Conservation (phyloP, 2,888 invertebrate species). For the Drosophila basisetae region DNA sequence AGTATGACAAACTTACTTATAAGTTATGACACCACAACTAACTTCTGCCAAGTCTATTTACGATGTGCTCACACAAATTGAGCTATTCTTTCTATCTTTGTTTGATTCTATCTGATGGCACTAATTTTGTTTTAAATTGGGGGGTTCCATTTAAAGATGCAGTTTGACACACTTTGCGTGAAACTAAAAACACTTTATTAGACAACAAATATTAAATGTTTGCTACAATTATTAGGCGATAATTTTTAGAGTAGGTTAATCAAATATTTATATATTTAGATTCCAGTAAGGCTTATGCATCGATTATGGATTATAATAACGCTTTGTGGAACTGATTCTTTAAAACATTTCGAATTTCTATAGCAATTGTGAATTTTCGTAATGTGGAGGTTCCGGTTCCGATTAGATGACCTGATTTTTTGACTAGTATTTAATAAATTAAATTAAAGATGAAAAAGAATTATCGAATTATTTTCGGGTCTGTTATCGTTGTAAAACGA, state of each 20-base stretch:
- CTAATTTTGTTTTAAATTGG: neutral
- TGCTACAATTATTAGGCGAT: neutral
- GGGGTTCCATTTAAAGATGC: neutral
- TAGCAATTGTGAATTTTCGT: too few relatives aligned
- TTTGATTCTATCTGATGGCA: neutral
- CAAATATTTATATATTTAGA: constrained; percentile 10
- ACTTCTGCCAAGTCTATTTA: constrained; percentile 3
- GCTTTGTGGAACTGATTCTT: neutral
- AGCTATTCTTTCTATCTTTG: neutral
- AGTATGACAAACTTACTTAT: constrained; percentile 13
- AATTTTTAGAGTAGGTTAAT: too few relatives aligned
- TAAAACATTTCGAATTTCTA: too few relatives aligned
- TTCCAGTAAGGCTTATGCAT: too few relatives aligned
- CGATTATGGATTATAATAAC: neutral
- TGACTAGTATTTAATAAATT: too few relatives aligned
- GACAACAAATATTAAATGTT: neutral
- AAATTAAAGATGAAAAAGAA: too few relatives aligned
- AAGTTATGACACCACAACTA: neutral
- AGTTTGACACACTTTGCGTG: neutral
- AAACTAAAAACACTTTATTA: neutral
- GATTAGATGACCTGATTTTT: too few relatives aligned
- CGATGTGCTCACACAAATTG: neutral
- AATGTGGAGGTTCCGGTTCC: too few relatives aligned
- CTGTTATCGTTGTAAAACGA: too few relatives aligned
- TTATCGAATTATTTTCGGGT: neutral